Evolutionary conservation across 2,888 invertebrate species (phyloP), one percentile per base, ranked within the genome.

Genomic region (Cheilosia urbana): DNA sequence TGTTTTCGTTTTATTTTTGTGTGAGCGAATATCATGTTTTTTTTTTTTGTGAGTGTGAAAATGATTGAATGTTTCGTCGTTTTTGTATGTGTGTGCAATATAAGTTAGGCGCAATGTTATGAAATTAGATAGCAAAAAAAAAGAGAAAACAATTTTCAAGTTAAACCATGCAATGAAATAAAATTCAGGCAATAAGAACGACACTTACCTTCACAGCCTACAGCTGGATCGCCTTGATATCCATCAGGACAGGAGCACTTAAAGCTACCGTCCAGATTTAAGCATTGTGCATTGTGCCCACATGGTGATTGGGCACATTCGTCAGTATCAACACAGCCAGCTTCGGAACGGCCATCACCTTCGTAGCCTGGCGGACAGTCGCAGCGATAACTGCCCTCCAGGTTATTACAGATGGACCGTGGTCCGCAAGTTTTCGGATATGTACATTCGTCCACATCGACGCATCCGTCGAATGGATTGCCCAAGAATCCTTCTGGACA

Each of bases 401-500:
- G 93, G 92, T 98, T 97, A 69, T 95, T 94, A 93, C 98, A 98
- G 72, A 95, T 92, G 21, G 98, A 96, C 87, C 96, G 95, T 51
- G 94, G 93, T 65, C 96, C 97, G 92, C 98, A 98, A 66, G 95
- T 95, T 58, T 94, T 94, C 15, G 93, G 93, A 89, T 94, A 93
- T 88, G 94, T 93, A 92, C 98, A 98, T 93, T 98, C 98, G 92
- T 98, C 95, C 87, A 97, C 93, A 92, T 98, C 97, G 89, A 94
- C 94, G 91, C 97, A 97, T 89, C 94, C 95, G 90, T 95, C 94
- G 91, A 94, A 96, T 17, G 98, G 96, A 93, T 97, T 97, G 91
- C 98, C 98, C 84, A 95, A 94, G 92, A 94, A 98, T 87, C 98
- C 98, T 88, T 95, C 94, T 88, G 95, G 95, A 92, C 98, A 98